Base-by-base conservation (phyloP, 2,113 vertebrate genomes). In the Martes martes region DNA sequence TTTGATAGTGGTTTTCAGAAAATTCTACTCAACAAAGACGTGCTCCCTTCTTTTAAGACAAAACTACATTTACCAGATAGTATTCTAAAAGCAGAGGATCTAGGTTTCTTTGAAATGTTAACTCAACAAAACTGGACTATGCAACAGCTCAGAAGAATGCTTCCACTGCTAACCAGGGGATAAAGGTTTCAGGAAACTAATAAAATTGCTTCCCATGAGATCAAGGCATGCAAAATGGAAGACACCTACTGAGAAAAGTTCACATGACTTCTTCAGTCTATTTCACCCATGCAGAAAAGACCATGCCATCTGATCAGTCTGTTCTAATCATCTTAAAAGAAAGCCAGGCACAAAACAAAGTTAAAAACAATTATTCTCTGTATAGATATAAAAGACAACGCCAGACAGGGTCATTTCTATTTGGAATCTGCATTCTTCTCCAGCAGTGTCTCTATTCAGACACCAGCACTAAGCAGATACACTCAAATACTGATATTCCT, bases 271-370 rank as follows among this genome's bases (percentile, higher is more conserved):
- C 63, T 94, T 73, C 59, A 33, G 52, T 91, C 93, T 95, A 69
- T 85, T 87, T 93, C 78, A 89, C 86, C 42, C 39, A 42, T 1
- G 33, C 73, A 93, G 39, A 95, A 96, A 97, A 80, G 28, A 61
- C 7, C 71, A 36, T 9, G 26, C 91, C 92, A 96, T 52, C 52
- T 69, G 73, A 93, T 80, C 74, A 78, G 39, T 78, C 89, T 87
- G 42, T 63, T 87, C 67, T 89, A 85, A 39, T 96, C 65, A 89
- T 90, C 88, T 94, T 95, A 89, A 89, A 94, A 95, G 79, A 94
- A 94, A 95, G 89, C 45, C 67, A 97, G 82, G 76, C 52, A 88
- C 83, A 93, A 65, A 45, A 83, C 73, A 97, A 96, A 91, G 61
- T 71, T 85, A 71, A 88, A 94, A 97, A 95, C 61, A 94, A 94